Conservation (phyloP, 1,140 invertebrate species). For the Ceratina australensis region DNA sequence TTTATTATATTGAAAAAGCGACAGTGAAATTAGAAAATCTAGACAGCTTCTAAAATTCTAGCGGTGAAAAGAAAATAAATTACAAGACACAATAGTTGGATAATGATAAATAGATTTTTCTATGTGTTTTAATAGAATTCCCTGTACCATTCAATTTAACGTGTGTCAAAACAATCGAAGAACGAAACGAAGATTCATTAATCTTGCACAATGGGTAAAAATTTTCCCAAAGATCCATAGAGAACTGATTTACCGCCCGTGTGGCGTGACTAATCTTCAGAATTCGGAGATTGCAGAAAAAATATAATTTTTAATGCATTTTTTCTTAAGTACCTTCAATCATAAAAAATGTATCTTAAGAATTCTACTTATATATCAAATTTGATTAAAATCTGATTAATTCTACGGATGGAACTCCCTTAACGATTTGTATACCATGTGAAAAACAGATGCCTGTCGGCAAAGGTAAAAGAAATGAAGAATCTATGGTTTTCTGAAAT, state of each 20-base stretch:
- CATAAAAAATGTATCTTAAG: too few relatives aligned
- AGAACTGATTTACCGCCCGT: slow-evolving; percentile 50
- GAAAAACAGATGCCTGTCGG: slow-evolving; percentile 4
- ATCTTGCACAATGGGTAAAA: slow-evolving; percentile 28
- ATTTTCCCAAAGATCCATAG: slow-evolving; percentile 20
- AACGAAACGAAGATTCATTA: slow-evolving; percentile 41
- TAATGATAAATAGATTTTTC: too few relatives aligned
- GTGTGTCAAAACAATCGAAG: slow-evolving; percentile 15
- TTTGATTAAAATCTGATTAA: too few relatives aligned
- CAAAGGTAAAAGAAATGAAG: background rate
- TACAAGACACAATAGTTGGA: too few relatives aligned
- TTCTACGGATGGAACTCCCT: too few relatives aligned
- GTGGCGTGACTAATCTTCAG: slow-evolving; percentile 31
- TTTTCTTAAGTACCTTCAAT: too few relatives aligned
- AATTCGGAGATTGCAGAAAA: background rate
- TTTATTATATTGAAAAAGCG: too few relatives aligned
- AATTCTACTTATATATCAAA: too few relatives aligned
- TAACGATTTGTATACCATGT: background rate
- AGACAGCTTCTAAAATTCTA: too few relatives aligned
- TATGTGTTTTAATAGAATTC: background rate
- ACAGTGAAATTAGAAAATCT: too few relatives aligned
- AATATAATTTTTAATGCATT: slow-evolving; percentile 4
- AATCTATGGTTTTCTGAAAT: slow-evolving; percentile 24
- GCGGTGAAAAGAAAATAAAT: too few relatives aligned
- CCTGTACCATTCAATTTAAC: background rate